These are phyloP conservation scores for Penaeus monodon DNA, from an alignment of 2,888 invertebrate species.

Conservation along the genomic window DNA sequence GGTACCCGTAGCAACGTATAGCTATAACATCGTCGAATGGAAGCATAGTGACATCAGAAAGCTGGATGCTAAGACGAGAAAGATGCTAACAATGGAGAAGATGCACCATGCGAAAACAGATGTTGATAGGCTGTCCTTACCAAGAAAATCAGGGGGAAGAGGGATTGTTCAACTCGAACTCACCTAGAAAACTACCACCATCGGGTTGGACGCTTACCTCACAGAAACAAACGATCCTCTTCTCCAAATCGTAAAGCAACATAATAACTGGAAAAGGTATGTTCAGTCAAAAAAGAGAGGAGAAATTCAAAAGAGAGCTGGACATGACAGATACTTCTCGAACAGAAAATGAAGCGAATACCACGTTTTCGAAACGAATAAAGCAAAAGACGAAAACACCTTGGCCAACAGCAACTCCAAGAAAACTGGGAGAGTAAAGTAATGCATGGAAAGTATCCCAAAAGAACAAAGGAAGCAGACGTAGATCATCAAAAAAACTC, in stretches of 20 bases:
- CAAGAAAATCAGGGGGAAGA: too few species aligned
- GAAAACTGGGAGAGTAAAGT: too few species aligned
- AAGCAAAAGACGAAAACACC: too few species aligned
- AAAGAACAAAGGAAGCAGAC: too few species aligned
- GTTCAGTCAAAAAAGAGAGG: neutral
- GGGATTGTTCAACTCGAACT: conserved; percentile 7
- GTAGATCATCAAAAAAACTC: too few species aligned
- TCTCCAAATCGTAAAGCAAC: too few species aligned
- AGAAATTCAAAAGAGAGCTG: conserved; percentile 3
- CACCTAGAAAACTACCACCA: neutral
- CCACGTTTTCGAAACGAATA: too few species aligned
- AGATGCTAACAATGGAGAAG: too few species aligned
- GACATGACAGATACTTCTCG: neutral
- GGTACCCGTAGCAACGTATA: neutral
- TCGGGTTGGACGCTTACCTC: neutral
- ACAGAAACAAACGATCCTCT: neutral
- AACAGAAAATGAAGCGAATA: conserved; percentile 17
- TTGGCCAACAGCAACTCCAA: too few species aligned
- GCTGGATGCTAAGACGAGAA: neutral
- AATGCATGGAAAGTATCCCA: too few species aligned
- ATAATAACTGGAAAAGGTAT: neutral
- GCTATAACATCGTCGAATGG: neutral
- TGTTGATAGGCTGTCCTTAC: too few species aligned
- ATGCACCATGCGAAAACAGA: too few species aligned
- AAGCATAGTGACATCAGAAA: neutral